These are phyloP conservation scores for Metacarcinus magister DNA, from an alignment of 2,888 invertebrate genomes.

Conservation along the genomic window DNA sequence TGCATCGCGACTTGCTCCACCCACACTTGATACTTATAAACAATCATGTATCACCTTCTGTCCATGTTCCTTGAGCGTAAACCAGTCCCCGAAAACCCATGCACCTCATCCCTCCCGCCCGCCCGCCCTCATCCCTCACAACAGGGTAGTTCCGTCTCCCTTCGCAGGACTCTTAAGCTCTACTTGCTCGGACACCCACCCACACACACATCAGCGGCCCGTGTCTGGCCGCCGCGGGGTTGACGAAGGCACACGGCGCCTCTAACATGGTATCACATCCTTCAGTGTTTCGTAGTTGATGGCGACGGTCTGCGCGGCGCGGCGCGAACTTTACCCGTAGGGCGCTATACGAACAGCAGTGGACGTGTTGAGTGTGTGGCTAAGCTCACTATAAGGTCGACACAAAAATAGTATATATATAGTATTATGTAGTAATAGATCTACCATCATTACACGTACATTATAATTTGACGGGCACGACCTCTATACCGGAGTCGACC, in stretches of 20 bases:
- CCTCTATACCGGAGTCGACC: conserved; percentile 8
- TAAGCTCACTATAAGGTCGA: background rate
- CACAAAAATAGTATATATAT: conserved; percentile 19
- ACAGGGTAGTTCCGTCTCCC: background rate
- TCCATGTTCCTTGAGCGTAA: background rate
- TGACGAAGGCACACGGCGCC: background rate
- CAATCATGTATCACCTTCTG: background rate
- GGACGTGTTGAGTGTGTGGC: conserved; percentile 15
- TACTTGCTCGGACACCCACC: background rate
- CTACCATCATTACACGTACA: conserved; percentile 29
- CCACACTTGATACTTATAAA: background rate
- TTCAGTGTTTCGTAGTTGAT: conserved; percentile 16
- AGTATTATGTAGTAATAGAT: background rate
- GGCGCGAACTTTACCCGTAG: conserved; percentile 34
- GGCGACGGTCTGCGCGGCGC: background rate
- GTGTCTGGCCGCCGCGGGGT: background rate
- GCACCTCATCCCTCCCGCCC: background rate
- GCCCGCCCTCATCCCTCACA: background rate
- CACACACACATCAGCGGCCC: background rate
- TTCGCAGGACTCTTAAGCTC: background rate
- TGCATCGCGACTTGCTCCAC: background rate
- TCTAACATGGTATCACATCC: background rate
- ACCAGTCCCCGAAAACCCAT: background rate
- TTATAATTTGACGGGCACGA: background rate
- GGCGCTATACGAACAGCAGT: conserved; percentile 18